Evolutionary conservation across 2,888 invertebrate genomes (phyloP).

Genomic region (Parnassius glacialis): DNA sequence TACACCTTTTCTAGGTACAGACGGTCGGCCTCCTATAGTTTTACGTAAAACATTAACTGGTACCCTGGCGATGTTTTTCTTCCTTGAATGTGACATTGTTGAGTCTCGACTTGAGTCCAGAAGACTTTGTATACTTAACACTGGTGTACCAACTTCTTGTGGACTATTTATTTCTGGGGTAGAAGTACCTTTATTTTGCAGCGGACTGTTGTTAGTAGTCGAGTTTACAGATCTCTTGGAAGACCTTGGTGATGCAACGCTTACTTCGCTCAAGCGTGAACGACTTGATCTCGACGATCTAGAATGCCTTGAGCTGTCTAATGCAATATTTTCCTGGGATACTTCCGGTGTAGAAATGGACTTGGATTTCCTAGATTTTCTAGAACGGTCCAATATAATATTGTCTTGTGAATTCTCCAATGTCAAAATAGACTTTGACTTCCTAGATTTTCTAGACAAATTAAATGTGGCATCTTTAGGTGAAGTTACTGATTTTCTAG

Average conservation of each 20-base stretch:
- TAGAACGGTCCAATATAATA: not conserved
- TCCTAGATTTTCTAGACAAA: slow-evolving; percentile 5
- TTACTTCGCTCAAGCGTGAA: not conserved
- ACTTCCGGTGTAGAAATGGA: not conserved
- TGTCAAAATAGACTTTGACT: slow-evolving; percentile 5
- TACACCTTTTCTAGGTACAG: slow-evolving; percentile 35
- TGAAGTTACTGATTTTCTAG: slow-evolving; percentile 1
- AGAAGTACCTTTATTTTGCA: slow-evolving; percentile 36
- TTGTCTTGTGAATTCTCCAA: not conserved
- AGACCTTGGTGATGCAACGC: not conserved
- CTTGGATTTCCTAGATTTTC: not conserved
- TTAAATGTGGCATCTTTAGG: not conserved
- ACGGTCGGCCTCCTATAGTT: slow-evolving; percentile 43
- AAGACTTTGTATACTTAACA: slow-evolving; percentile 59
- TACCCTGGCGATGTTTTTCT: slow-evolving; percentile 28
- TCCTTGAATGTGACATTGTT: slow-evolving; percentile 31
- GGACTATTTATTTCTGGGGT: slow-evolving; percentile 50
- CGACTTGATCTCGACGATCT: not conserved
- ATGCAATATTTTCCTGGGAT: not conserved
- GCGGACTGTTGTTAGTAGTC: slow-evolving; percentile 16
- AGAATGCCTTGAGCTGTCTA: not conserved
- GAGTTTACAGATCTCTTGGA: slow-evolving; percentile 14
- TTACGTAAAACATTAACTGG: slow-evolving; percentile 35
- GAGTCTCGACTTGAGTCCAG: slow-evolving; percentile 51
- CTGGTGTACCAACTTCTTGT: slow-evolving; percentile 55